Conservation (phyloP, 2,797 vertebrate genomes). For the Danio choprae region DNA sequence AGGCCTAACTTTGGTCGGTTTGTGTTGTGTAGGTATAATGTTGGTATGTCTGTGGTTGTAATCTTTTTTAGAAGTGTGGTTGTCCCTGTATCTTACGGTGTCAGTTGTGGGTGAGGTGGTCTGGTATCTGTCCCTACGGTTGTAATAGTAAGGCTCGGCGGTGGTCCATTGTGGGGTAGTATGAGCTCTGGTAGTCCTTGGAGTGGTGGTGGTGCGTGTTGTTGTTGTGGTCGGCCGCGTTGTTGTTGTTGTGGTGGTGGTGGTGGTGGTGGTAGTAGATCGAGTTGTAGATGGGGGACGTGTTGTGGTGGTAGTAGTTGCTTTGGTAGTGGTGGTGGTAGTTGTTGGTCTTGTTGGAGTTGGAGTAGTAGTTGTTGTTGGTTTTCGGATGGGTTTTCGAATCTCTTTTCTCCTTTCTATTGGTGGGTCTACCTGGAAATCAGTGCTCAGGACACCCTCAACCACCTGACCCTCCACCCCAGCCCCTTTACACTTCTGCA, state of each 20-base stretch:
- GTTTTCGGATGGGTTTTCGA: constrained; percentile 73
- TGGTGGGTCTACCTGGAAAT: constrained; percentile 60
- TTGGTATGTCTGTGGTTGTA: constrained; percentile 70
- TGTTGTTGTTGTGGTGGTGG: constrained; percentile 63
- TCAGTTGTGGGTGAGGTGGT: constrained; percentile 72
- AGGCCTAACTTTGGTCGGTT: constrained; percentile 80
- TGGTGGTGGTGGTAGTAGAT: constrained; percentile 56
- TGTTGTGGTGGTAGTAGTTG: constrained; percentile 60
- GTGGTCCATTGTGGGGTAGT: constrained; percentile 73
- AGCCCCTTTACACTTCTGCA: constrained; percentile 92
- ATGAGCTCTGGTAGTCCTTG: constrained; percentile 76
- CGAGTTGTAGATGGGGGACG: constrained; percentile 49
- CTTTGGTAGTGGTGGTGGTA: constrained; percentile 63
- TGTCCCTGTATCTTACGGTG: constrained; percentile 81
- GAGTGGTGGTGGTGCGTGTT: constrained; percentile 76
- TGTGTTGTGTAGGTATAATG: constrained; percentile 76
- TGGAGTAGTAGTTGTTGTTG: constrained; percentile 65
- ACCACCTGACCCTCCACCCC: constrained; percentile 92
- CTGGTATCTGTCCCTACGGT: constrained; percentile 77
- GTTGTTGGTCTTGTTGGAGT: constrained; percentile 63
- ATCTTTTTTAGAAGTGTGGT: constrained; percentile 84
- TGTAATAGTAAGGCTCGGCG: constrained; percentile 77
- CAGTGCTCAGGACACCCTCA: constrained; percentile 65
- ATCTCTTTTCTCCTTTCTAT: constrained; percentile 71
- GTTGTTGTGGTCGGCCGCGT: constrained; percentile 72